Evolutionary conservation across 2,797 vertebrate species (phyloP), one percentile per base, ranked within the genome.

Genomic region (Coregonus sp.): DNA sequence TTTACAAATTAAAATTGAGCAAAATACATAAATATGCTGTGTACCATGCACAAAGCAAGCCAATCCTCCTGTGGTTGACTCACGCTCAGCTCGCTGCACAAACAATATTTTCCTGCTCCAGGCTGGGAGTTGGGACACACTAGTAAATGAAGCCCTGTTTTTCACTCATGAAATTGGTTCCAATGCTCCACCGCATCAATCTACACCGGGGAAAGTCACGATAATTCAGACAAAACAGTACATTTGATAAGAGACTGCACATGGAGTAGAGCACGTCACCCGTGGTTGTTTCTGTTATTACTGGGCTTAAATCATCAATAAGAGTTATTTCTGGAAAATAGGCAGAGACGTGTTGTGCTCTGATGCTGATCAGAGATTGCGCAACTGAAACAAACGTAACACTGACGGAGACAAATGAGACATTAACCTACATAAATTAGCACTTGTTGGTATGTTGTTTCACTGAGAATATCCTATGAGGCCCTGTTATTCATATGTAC

Each of bases 141-240:
- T 25, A 51, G 35, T 51, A 33, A 54, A 75, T 54, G 51, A 50
- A 33, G 74, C 9, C 47, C 31, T 75, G 54, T 56, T 65, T 83
- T 31, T 70, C 70, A 69, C 9, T 66, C 52, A 66, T 70, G 74
- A 81, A 80, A 76, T 67, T 50, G 51, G 70, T 63, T 78, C 69
- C 71, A 20, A 51, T 35, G 73, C 61, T 66, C 20, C 72, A 73
- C 65, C 54, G 73, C 56, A 31, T 78, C 75, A 81, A 73, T 75
- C 73, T 84, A 59, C 50, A 1, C 20, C 2, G 4, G 40, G 14
- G 29, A 68, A 67, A 15, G 25, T 33, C 31, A 29, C 25, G 12
- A 14, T 16, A 70, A 47, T 5, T 67, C 66, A 16, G 29, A 33
- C 29, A 31, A 70, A 65, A 54, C 66, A 56, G 29, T 52, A 70